phyloP scores from a whole-genome alignment of 2,888 invertebrate species.

The Rhaphigaster nebulosa region DNA sequence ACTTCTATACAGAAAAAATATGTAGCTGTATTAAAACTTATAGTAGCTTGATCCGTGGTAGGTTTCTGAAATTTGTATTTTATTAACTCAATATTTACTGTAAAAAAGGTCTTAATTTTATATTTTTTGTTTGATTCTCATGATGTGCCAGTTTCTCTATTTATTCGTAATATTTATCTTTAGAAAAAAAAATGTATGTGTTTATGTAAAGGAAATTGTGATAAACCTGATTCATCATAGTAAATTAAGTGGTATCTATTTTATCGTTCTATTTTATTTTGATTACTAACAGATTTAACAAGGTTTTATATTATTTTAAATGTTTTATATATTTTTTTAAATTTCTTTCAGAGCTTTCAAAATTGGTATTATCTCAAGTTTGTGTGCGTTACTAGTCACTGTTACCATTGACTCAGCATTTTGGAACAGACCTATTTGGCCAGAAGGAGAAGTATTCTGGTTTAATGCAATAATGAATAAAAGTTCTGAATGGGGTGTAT shows the following conservation, averaged over 20 bases:
- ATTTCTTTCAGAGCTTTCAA: conserved; percentile 75
- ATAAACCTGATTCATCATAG: not conserved
- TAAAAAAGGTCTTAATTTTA: not conserved
- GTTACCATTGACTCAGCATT: conserved; percentile 91
- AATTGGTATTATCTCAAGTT: conserved; percentile 80
- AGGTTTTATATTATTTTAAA: not conserved
- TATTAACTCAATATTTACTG: not conserved
- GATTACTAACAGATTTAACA: too few relatives aligned
- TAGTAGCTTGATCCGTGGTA: too few relatives aligned
- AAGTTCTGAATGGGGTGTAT: conserved; percentile 97
- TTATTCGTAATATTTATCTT: not conserved
- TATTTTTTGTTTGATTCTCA: not conserved
- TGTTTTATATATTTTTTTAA: not conserved
- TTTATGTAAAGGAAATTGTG: not conserved
- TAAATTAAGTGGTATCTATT: not conserved
- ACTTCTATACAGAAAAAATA: too few relatives aligned
- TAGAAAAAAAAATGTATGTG: not conserved
- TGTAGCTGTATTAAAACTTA: too few relatives aligned
- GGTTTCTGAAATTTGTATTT: not conserved
- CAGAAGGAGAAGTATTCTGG: conserved; percentile 97
- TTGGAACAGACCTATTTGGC: conserved; percentile 93
- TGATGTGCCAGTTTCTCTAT: not conserved
- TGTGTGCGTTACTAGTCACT: conserved; percentile 78
- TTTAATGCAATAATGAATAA: conserved; percentile 95
- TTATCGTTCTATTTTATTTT: too few relatives aligned